Evolutionary conservation across 2,113 vertebrate genomes (phyloP).

Genomic region (Podarcis cretensis): DNA sequence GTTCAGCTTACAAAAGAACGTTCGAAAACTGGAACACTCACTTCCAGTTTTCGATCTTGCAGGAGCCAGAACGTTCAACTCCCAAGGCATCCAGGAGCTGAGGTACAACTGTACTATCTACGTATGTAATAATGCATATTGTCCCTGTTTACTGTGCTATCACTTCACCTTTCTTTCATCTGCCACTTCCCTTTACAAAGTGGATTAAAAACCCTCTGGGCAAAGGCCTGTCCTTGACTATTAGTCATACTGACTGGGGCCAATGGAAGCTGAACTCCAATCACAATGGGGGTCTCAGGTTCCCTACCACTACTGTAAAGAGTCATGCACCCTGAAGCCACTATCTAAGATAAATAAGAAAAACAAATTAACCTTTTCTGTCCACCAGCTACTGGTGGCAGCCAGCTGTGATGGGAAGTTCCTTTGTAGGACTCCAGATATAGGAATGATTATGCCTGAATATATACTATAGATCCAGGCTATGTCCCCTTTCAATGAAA

Average conservation of each 20-base stretch:
- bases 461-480: background rate
- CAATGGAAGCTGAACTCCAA: background rate
- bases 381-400: background rate
- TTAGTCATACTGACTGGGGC: background rate
- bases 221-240: background rate
- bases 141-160: background rate
- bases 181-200: background rate
- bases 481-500: background rate
- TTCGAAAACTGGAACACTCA: too few species aligned
- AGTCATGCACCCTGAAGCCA: background rate
- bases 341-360: background rate
- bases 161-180: background rate
- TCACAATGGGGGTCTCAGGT: too few species aligned
- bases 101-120: background rate
- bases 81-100: too few species aligned
- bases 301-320: too few species aligned
- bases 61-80: too few species aligned
- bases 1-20: too few species aligned
- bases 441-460: background rate
- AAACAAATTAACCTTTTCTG: background rate
- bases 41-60: too few species aligned
- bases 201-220: background rate
- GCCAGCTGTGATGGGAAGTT: background rate
- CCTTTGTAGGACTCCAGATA: background rate
- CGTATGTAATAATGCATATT: background rate